Percentiles rank a stretch among this genome's conserved stretches.
These are phyloP conservation scores for Zootoca vivipara DNA, from an alignment of 2,113 vertebrate genomes.

Conservation along the genomic window DNA sequence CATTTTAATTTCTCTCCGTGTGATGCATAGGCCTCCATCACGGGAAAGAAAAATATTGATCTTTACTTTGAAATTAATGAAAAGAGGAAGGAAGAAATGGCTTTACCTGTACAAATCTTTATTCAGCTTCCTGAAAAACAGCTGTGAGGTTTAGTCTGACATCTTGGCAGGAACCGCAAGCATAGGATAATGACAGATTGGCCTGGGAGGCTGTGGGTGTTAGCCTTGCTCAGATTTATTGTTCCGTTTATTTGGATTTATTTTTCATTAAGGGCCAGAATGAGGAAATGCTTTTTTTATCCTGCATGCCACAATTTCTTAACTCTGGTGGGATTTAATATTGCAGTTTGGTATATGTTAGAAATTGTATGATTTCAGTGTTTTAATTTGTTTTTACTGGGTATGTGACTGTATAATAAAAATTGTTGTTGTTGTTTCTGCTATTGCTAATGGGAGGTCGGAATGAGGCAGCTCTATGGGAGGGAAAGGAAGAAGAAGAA, in stretches of 20 bases:
- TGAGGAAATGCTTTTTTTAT: background rate
- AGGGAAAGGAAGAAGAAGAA: too few relatives aligned
- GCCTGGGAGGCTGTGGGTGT: rapidly evolving
- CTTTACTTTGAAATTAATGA: slow-evolving; percentile 54
- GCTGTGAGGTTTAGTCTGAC: slow-evolving; percentile 12
- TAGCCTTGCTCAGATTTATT: background rate
- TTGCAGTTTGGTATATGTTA: too few relatives aligned
- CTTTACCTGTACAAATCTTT: slow-evolving; percentile 32
- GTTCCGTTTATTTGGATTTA: background rate
- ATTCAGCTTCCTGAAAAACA: slow-evolving; percentile 16
- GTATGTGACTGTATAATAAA: too few relatives aligned
- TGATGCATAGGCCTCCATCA: background rate
- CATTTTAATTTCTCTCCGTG: slow-evolving; percentile 42
- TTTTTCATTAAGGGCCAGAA: slow-evolving; percentile 12
- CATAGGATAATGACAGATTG: background rate
- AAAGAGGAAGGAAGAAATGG: slow-evolving; percentile 39
- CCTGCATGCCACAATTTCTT: background rate
- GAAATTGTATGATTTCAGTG: background rate
- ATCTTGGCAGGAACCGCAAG: background rate
- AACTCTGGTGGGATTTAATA: background rate
- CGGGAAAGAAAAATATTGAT: slow-evolving; percentile 26
- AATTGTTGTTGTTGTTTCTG: too few relatives aligned
- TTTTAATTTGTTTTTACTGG: too few relatives aligned
- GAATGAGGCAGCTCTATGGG: too few relatives aligned
- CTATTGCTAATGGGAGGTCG: too few relatives aligned